Conservation (phyloP, 92 coral and sea anemone genomes). For the Chrysogorgia sp. region DNA sequence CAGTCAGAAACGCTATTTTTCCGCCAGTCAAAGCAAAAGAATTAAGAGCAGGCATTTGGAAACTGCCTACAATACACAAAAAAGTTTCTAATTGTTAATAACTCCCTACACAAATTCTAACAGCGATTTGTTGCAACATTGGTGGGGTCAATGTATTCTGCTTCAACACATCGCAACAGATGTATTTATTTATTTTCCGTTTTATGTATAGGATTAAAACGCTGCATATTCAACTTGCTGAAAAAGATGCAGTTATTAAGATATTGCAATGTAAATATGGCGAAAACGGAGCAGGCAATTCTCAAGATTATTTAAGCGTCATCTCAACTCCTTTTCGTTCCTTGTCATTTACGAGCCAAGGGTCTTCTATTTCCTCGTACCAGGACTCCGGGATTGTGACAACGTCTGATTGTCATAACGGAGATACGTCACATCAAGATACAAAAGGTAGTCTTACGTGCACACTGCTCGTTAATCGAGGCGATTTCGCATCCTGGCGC, state of each 20-base stretch:
- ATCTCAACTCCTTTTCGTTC: constrained; percentile 1
- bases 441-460: constrained; percentile 5
- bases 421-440: constrained; percentile 8
- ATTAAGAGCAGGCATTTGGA: too few species aligned
- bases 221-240: constrained; percentile 65
- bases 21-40: too few species aligned
- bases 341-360: constrained; percentile 37
- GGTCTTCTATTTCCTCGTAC: constrained; percentile 30
- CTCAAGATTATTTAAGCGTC: background rate
- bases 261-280: constrained; percentile 43
- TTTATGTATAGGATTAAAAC: constrained; percentile 54
- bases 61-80: too few species aligned
- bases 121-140: too few species aligned
- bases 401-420: constrained; percentile 10
- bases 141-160: too few species aligned
- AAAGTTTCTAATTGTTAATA: too few species aligned
- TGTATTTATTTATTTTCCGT: too few species aligned
- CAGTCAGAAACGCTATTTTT: too few species aligned
- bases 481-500: too few species aligned
- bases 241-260: constrained; percentile 57
- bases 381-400: constrained; percentile 42
- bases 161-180: too few species aligned
- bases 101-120: too few species aligned
- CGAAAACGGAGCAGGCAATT: background rate
- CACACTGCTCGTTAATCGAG: too few species aligned